Conservation (phyloP, 2,888 invertebrate genomes). For the Embidobia sp. region DNA sequence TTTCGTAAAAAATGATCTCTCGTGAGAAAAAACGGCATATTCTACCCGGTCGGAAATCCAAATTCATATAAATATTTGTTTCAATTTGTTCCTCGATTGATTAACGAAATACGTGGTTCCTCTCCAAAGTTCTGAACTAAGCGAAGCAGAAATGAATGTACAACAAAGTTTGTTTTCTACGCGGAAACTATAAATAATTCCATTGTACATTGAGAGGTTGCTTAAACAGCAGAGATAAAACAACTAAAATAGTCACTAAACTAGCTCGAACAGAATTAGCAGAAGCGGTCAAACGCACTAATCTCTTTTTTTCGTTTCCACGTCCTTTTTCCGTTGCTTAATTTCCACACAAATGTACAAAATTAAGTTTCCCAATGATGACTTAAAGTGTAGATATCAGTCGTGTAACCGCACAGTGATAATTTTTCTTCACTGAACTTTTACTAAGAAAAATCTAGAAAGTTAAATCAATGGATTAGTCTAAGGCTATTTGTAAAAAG, state of each 20-base stretch:
- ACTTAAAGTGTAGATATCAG: conserved; percentile 73
- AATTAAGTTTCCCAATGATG: conserved; percentile 42
- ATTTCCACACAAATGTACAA: conserved; percentile 35
- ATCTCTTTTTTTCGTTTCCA: neutral
- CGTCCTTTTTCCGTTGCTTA: conserved; percentile 1
- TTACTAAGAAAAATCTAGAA: conserved; percentile 65
- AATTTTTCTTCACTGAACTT: conserved; percentile 60
- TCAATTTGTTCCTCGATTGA: too few species aligned
- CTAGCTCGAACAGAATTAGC: conserved; percentile 8
- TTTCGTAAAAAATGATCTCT: too few species aligned
- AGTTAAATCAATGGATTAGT: conserved; percentile 11
- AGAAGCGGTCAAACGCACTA: conserved; percentile 9
- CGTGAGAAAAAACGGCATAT: too few species aligned
- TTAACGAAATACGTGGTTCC: too few species aligned
- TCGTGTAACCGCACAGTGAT: conserved; percentile 70
- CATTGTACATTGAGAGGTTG: neutral
- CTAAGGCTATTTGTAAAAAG: too few species aligned
- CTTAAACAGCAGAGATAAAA: conserved; percentile 1
- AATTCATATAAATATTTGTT: too few species aligned
- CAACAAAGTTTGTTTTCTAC: conserved; percentile 35
- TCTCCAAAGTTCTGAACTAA: too few species aligned
- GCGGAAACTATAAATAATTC: conserved; percentile 24
- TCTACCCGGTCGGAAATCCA: too few species aligned
- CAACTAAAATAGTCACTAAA: conserved; percentile 7
- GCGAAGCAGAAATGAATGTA: conserved; percentile 26